Conservation (phyloP, 2,113 vertebrate genomes). For the Xiphorhynchus elegans region DNA sequence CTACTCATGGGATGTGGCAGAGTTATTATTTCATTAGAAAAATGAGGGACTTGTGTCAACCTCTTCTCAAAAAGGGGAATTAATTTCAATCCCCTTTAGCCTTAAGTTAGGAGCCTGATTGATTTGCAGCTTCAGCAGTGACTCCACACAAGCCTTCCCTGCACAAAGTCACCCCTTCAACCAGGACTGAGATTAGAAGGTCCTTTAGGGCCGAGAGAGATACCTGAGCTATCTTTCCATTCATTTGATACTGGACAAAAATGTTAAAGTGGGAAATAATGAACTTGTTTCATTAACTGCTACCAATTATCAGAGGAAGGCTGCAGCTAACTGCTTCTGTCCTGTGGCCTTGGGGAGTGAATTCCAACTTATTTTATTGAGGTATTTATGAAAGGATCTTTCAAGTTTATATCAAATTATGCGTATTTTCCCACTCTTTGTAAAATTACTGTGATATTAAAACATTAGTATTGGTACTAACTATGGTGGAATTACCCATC, state of each 20-base stretch:
- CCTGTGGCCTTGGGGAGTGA: neutral
- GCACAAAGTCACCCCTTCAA: neutral
- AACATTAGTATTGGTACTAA: neutral
- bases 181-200: neutral
- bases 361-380: neutral
- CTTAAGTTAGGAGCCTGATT: neutral
- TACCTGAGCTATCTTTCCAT: neutral
- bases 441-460: neutral
- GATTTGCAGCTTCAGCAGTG: neutral
- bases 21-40: constrained; percentile 1
- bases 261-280: neutral
- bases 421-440: neutral
- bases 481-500: neutral
- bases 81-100: neutral
- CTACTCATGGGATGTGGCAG: neutral
- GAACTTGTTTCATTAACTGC: neutral
- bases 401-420: neutral
- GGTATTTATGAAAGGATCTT: neutral
- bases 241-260: neutral
- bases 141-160: neutral
- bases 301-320: neutral
- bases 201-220: neutral
- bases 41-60: neutral
- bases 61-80: constrained; percentile 5
- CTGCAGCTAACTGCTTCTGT: neutral